Conservation (phyloP, 2,888 invertebrate species). For the Exephanes ischioxanthus region DNA sequence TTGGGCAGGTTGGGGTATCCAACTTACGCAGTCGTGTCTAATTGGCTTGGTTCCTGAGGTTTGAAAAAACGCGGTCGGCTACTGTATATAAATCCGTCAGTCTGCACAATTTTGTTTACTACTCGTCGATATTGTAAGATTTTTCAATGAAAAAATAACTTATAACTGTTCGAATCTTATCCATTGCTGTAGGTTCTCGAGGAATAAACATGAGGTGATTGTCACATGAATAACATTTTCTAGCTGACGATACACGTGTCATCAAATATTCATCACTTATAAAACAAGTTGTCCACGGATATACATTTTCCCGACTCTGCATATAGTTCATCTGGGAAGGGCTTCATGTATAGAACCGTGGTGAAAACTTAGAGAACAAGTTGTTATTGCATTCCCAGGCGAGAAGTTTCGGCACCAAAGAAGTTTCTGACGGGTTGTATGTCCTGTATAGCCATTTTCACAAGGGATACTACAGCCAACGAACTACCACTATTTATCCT, state of each 20-base stretch:
- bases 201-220: constrained; percentile 32
- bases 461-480: not conserved
- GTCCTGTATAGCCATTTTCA: constrained; percentile 16
- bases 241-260: constrained; percentile 31
- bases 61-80: too few relatives aligned
- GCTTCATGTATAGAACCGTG: constrained; percentile 32
- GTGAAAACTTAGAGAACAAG: constrained; percentile 48
- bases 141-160: too few relatives aligned
- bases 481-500: not conserved
- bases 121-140: too few relatives aligned
- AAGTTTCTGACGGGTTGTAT: constrained; percentile 43
- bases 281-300: constrained; percentile 18
- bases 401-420: constrained; percentile 31
- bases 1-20: too few relatives aligned
- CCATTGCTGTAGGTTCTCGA: constrained; percentile 6
- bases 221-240: constrained; percentile 39
- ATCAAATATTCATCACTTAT: constrained; percentile 60
- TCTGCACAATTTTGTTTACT: too few relatives aligned
- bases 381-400: constrained; percentile 63
- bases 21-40: too few relatives aligned
- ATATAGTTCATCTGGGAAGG: constrained; percentile 25
- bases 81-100: too few relatives aligned
- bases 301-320: constrained; percentile 38
- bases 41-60: too few relatives aligned
- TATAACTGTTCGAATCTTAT: constrained; percentile 1